phyloP scores from a whole-genome alignment of 2,797 vertebrate species.

The Mormyrops boulengeri region DNA sequence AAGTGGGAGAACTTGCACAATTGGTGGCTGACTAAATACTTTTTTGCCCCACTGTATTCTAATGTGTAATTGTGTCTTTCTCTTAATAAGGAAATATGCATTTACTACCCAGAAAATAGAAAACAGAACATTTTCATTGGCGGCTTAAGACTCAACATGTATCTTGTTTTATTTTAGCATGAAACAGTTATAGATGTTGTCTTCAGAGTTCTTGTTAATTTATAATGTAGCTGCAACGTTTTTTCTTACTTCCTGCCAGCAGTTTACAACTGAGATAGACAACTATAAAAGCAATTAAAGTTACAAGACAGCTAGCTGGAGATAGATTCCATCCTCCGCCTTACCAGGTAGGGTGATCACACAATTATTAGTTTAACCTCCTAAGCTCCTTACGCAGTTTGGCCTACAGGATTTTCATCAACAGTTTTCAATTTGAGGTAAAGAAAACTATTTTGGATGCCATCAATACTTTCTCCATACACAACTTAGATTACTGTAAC shows the following conservation, averaged over 20 bases:
- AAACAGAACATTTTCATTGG: neutral
- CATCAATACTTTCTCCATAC: neutral
- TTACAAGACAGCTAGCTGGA: slow-evolving; percentile 19
- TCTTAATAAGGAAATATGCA: neutral
- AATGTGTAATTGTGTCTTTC: neutral
- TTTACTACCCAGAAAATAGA: neutral
- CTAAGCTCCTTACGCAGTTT: neutral
- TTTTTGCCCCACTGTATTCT: neutral
- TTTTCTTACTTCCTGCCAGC: slow-evolving; percentile 7
- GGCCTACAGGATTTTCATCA: neutral
- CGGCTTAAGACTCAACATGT: neutral
- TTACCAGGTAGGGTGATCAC: slow-evolving; percentile 41
- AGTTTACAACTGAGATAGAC: slow-evolving; percentile 34
- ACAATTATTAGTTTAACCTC: neutral
- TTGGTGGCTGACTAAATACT: no score
- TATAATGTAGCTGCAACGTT: slow-evolving; percentile 24
- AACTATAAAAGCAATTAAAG: slow-evolving; percentile 50
- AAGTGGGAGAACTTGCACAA: no score
- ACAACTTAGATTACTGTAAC: neutral
- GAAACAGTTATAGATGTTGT: slow-evolving; percentile 1
- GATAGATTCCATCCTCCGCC: slow-evolving; percentile 26
- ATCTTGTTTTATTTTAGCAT: neutral
- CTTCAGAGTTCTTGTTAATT: slow-evolving; percentile 17
- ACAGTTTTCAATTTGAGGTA: neutral
- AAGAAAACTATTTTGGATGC: neutral